These are phyloP conservation scores for Cryptotis parvus DNA, from an alignment of 2,113 vertebrate genomes.

Conservation along the genomic window DNA sequence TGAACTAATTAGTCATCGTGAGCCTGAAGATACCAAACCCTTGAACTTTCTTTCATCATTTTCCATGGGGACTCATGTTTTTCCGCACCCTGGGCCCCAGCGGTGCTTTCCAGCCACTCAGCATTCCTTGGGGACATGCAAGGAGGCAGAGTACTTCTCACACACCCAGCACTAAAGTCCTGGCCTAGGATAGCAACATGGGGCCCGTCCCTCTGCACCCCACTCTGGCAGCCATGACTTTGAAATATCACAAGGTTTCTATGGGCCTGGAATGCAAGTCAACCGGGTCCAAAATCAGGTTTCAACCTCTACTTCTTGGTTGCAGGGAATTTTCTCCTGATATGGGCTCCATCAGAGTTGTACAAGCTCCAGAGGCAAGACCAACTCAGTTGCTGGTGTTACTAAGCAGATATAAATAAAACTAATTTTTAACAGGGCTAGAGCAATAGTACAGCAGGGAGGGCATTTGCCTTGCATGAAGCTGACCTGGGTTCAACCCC, in stretches of 20 bases:
- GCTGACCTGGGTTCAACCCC: no score
- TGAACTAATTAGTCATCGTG: slow-evolving; percentile 32
- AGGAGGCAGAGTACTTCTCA: background rate
- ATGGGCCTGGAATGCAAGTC: background rate
- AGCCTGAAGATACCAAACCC: background rate
- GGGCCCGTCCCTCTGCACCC: background rate
- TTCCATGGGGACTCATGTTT: background rate
- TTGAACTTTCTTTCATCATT: background rate
- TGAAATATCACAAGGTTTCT: background rate
- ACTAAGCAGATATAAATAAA: background rate
- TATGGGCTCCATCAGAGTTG: background rate
- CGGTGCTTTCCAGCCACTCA: background rate
- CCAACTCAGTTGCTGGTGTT: background rate
- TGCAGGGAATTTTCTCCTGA: background rate
- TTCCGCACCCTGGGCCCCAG: background rate
- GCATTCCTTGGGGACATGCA: accelerated
- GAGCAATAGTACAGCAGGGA: background rate
- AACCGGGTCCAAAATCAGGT: background rate
- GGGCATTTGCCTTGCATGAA: no score
- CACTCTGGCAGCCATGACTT: background rate
- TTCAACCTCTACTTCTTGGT: background rate
- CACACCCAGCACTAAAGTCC: background rate
- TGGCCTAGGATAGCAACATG: background rate
- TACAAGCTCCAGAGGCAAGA: background rate
- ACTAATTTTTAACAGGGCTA: background rate